A percentile compares a stretch with the other conserved stretches of the same genome.
phyloP scores from a whole-genome alignment of 2,888 invertebrate species.

The Neoscelio sp. region DNA sequence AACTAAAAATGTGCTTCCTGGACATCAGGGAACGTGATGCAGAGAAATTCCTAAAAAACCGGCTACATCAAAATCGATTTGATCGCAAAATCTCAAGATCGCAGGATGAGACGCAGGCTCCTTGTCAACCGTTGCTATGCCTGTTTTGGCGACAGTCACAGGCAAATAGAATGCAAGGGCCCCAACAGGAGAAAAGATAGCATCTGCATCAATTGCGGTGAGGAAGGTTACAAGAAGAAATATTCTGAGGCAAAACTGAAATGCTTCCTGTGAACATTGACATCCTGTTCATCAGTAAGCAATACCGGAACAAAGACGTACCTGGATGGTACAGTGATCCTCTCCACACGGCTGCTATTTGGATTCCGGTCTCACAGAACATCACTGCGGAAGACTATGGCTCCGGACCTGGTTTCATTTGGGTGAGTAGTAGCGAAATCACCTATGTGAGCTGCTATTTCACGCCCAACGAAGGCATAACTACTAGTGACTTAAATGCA shows the following conservation, averaged over 20 bases:
- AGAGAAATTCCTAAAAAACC: not conserved
- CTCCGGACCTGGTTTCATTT: not conserved
- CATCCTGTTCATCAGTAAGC: slow-evolving; percentile 22
- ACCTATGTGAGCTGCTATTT: slow-evolving; percentile 14
- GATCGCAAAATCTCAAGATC: too few relatives aligned
- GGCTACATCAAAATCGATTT: not conserved
- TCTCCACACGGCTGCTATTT: slow-evolving; percentile 44
- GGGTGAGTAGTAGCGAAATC: not conserved
- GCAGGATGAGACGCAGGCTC: slow-evolving; percentile 15
- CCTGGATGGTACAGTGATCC: slow-evolving; percentile 33
- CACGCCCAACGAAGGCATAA: slow-evolving; percentile 7
- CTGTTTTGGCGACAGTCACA: slow-evolving; percentile 53
- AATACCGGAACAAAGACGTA: slow-evolving; percentile 3
- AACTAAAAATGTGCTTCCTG: not conserved
- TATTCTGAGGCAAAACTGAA: not conserved
- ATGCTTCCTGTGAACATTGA: slow-evolving; percentile 2
- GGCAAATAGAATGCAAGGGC: slow-evolving; percentile 5
- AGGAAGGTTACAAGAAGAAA: not conserved
- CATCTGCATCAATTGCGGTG: not conserved
- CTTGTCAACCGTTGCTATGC: slow-evolving; percentile 46
- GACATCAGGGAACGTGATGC: not conserved
- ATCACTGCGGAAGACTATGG: not conserved
- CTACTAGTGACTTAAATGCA: slow-evolving; percentile 54
- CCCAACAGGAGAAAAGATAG: not conserved
- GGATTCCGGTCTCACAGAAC: slow-evolving; percentile 33